Percentiles rank a stretch among this genome's conserved stretches.
phyloP scores from a whole-genome alignment of 2,113 vertebrate species.

The Spilogale gracilis region DNA sequence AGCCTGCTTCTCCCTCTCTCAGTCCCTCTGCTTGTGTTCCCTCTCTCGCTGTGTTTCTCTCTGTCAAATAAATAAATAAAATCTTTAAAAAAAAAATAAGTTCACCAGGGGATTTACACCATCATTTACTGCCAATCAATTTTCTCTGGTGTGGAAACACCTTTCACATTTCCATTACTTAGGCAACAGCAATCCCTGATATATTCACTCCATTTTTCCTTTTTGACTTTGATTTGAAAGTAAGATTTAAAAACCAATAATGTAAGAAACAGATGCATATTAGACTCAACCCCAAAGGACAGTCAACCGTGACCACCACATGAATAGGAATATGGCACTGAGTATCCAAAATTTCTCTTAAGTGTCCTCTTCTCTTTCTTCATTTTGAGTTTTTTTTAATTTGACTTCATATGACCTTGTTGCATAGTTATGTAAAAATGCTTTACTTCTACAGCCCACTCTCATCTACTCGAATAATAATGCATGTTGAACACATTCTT shows the following conservation, averaged over 20 bases:
- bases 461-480: slow-evolving; percentile 6
- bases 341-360: neutral
- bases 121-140: slow-evolving; percentile 43
- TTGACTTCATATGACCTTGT: neutral
- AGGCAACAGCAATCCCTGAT: neutral
- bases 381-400: neutral
- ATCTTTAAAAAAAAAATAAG: slow-evolving; percentile 9
- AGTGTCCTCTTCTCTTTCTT: neutral
- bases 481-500: neutral
- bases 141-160: slow-evolving; percentile 54
- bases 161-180: slow-evolving; percentile 46
- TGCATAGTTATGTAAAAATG: neutral
- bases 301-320: neutral
- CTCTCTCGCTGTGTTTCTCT: too few relatives aligned
- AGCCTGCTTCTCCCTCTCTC: too few relatives aligned
- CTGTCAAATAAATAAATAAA: too few relatives aligned
- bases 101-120: neutral
- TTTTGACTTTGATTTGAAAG: slow-evolving; percentile 67
- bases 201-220: slow-evolving; percentile 21
- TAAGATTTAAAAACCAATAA: slow-evolving; percentile 52
- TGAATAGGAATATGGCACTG: neutral
- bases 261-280: slow-evolving; percentile 36
- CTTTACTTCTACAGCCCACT: neutral
- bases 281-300: slow-evolving; percentile 27
- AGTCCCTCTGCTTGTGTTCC: too few relatives aligned